A percentile compares a stretch with the other conserved stretches of the same genome.
phyloP scores from a whole-genome alignment of 2,888 invertebrate species.

The Drosophila buzzatii region DNA sequence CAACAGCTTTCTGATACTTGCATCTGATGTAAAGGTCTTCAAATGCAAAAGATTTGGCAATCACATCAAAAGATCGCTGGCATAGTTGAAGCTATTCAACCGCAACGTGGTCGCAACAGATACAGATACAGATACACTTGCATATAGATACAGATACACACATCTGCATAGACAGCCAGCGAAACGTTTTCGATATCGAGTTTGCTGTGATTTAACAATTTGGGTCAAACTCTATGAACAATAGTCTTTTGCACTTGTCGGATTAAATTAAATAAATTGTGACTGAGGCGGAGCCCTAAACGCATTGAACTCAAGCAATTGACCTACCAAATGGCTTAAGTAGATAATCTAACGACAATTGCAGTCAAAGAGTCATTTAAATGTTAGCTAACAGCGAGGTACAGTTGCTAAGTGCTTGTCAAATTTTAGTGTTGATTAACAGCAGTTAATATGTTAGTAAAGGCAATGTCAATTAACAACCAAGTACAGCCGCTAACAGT shows the following conservation, averaged over 20 bases:
- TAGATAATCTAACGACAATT: conserved; percentile 44
- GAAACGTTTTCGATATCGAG: conserved; percentile 40
- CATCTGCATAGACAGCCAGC: conserved; percentile 21
- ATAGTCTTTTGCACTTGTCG: conserved; percentile 64
- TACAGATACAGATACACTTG: conserved; percentile 23
- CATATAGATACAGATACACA: conserved; percentile 8
- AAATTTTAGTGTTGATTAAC: conserved; percentile 26
- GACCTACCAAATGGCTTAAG: conserved; percentile 23
- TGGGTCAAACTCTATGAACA: conserved; percentile 69
- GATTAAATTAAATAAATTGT: conserved; percentile 48
- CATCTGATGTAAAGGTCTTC: conserved; percentile 68
- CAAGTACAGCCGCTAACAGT: neutral
- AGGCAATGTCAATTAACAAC: neutral
- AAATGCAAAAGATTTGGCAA: conserved; percentile 76
- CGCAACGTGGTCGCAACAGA: conserved; percentile 74
- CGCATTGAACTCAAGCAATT: conserved; percentile 59
- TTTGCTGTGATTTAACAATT: conserved; percentile 59
- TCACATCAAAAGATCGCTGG: conserved; percentile 71
- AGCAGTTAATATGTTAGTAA: neutral
- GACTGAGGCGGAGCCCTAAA: conserved; percentile 45
- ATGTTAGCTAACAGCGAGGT: conserved; percentile 25
- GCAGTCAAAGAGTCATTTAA: conserved; percentile 14
- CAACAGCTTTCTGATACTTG: conserved; percentile 50
- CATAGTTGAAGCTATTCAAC: conserved; percentile 74
- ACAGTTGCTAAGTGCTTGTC: neutral